Evolutionary conservation across 2,797 vertebrate species (phyloP).

Genomic region (Hyperoplus lanceolatus): DNA sequence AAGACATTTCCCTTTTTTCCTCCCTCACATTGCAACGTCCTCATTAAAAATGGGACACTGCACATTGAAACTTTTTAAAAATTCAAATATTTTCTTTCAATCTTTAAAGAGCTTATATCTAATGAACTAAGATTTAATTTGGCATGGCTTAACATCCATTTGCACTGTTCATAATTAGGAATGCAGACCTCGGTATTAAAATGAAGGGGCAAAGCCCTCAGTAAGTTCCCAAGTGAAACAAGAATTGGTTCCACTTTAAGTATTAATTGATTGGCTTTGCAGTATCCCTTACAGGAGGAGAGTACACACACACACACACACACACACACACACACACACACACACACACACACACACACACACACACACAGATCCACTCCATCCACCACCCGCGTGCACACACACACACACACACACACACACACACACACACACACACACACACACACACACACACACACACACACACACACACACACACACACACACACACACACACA

Average conservation of each 20-base stretch:
- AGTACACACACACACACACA: slow-evolving; percentile 62
- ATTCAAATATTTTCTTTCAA: slow-evolving; percentile 87
- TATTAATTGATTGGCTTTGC: slow-evolving; percentile 88
- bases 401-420: neutral
- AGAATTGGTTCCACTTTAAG: slow-evolving; percentile 88
- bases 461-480: slow-evolving; percentile 1
- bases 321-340: slow-evolving; percentile 33
- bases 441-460: neutral
- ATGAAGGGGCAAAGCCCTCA: slow-evolving; percentile 85
- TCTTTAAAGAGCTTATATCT: slow-evolving; percentile 88
- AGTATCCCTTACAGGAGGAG: slow-evolving; percentile 83
- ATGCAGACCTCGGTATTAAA: slow-evolving; percentile 85
- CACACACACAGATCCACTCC: slow-evolving; percentile 11
- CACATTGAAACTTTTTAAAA: slow-evolving; percentile 86
- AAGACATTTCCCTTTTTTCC: slow-evolving; percentile 77
- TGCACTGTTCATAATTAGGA: slow-evolving; percentile 86
- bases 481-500: slow-evolving; percentile 18
- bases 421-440: slow-evolving; percentile 11
- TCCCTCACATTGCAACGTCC: slow-evolving; percentile 79
- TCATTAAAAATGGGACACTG: slow-evolving; percentile 87
- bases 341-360: slow-evolving; percentile 31
- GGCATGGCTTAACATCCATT: slow-evolving; percentile 87
- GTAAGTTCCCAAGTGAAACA: slow-evolving; percentile 86
- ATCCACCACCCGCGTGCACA: slow-evolving; percentile 1
- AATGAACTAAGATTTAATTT: slow-evolving; percentile 88